Evolutionary conservation across 2,888 invertebrate genomes (phyloP), one percentile per base, ranked within the genome.

Genomic region (Drosophila mercatorum): DNA sequence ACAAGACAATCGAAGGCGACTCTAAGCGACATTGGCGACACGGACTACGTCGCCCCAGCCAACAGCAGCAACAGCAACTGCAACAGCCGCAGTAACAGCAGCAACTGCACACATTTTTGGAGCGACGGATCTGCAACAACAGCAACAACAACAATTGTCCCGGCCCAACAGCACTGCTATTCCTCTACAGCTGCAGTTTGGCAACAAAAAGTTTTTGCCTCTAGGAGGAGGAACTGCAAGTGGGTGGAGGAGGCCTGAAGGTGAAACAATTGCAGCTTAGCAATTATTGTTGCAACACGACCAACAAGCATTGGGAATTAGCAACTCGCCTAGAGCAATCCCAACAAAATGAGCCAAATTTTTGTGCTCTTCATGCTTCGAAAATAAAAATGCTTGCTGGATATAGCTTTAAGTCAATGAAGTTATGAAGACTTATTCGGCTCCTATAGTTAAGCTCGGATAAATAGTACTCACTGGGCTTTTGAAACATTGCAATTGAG

Each of bases 1-100:
- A 92, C 92, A 92, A 92, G 92, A 91, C 92, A 92, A 92, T 92
- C 91, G 90, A 90, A 90, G 89, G 87, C 88, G 79, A 81, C 75
- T 83, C 75, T 73, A 78, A 51, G 84, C 89, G 87, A 83, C 89
- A 87, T 74, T 71, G 77, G 72, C 74, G 75, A 75, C 84, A 88
- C 78, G 74, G 74, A 72, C 81, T 73, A 62, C 78, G 68, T 78
- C 75, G 77, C 75, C 80, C 64, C 53, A 36, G 6, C 51, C 51
- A 51, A 51, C 51, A 36, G 78, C 55, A 46, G 44, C 67, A 44
- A 17, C 14, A 38, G 2, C 14, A 49, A 26, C 47, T 6, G 34
- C 17, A 59, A 47, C 52, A 61, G 58, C 61, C 38, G 7, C 46
- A 22, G 22, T 46, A 46, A 34, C 51, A 34, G 51, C 51, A 51